phyloP scores from a whole-genome alignment of 2,888 invertebrate species.

The Caenorhabditis sinica region DNA sequence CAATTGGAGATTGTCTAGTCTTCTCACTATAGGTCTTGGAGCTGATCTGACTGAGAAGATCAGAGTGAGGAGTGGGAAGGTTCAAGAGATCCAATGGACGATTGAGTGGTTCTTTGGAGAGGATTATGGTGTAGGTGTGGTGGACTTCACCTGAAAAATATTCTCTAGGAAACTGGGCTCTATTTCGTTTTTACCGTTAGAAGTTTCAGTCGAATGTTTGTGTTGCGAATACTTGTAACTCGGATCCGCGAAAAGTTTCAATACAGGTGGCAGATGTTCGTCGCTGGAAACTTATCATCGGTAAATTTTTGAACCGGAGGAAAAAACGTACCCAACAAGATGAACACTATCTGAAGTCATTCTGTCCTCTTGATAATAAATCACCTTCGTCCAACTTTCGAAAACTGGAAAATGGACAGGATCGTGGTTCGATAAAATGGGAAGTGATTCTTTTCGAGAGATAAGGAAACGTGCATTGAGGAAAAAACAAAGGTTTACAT shows the following conservation, averaged over 20 bases:
- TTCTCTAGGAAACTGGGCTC: background rate
- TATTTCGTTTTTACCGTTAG: slow-evolving; percentile 12
- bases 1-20: background rate
- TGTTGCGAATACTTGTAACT: slow-evolving; percentile 41
- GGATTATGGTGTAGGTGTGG: slow-evolving; percentile 36
- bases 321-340: no score
- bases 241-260: slow-evolving; percentile 27
- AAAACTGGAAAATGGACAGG: no score
- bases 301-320: no score
- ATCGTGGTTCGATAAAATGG: no score
- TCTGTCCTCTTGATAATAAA: slow-evolving; percentile 1
- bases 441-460: no score
- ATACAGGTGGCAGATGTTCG: slow-evolving; percentile 44
- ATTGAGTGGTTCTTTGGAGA: slow-evolving; percentile 21
- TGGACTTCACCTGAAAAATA: slow-evolving; percentile 29
- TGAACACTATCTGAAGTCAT: slow-evolving; percentile 39
- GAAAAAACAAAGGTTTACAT: no score
- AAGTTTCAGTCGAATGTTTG: slow-evolving; percentile 13
- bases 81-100: background rate
- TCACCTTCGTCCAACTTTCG: no score
- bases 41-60: slow-evolving; percentile 46
- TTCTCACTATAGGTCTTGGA: slow-evolving; percentile 35
- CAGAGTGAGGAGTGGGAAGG: background rate
- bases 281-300: no score
- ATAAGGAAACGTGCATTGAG: no score